Conservation (phyloP, 2,888 invertebrate genomes). For the Cephus rjabovi region DNA sequence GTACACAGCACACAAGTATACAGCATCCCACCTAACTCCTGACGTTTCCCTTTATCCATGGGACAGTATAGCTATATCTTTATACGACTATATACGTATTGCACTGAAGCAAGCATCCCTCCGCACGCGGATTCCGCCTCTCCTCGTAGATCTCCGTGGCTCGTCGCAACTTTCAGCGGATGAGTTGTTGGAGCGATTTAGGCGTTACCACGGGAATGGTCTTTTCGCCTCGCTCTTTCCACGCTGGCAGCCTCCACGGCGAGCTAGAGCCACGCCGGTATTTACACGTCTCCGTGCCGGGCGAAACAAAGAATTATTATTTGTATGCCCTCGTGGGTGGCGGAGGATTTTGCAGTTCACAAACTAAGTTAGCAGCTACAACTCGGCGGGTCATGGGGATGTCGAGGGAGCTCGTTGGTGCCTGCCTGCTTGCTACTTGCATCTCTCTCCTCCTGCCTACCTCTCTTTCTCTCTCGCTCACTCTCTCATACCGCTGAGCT, state of each 20-base stretch:
- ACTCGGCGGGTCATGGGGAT: conserved; percentile 42
- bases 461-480: neutral
- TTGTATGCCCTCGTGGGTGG: conserved; percentile 59
- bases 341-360: conserved; percentile 64
- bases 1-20: neutral
- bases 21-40: neutral
- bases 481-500: conserved; percentile 19
- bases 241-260: conserved; percentile 27
- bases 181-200: conserved; percentile 65
- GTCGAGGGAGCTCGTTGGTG: conserved; percentile 21
- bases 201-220: conserved; percentile 58
- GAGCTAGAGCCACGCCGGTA: conserved; percentile 49
- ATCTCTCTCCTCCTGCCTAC: conserved; percentile 17
- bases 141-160: conserved; percentile 54
- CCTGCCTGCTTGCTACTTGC: conserved; percentile 13
- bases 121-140: conserved; percentile 9
- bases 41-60: neutral
- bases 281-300: conserved; percentile 60
- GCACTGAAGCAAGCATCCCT: neutral
- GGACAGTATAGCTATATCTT: neutral
- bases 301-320: conserved; percentile 65
- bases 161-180: conserved; percentile 61
- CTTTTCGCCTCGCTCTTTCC: conserved; percentile 42
- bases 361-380: conserved; percentile 63
- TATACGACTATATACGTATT: neutral